Percentiles rank a stretch among this genome's conserved stretches.
Evolutionary conservation across 2,113 vertebrate species (phyloP).

Genomic region (Fukomys damarensis): DNA sequence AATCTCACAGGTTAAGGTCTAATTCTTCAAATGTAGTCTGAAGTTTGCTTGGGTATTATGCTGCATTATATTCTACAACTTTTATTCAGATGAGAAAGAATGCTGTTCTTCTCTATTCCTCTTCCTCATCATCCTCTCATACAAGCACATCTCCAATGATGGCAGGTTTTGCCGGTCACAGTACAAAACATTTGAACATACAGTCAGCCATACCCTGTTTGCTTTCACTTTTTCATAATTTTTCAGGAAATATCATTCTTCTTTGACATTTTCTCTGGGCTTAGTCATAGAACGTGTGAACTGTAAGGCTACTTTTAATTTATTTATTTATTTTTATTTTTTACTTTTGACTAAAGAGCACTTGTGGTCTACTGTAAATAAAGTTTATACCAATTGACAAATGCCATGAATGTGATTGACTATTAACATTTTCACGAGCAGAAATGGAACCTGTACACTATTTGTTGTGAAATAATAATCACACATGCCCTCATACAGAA

Average conservation of each 20-base stretch:
- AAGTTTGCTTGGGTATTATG: background rate
- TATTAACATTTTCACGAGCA: background rate
- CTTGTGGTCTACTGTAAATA: background rate
- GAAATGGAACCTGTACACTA: background rate
- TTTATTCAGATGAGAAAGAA: background rate
- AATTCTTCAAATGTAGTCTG: background rate
- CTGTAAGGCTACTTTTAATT: background rate
- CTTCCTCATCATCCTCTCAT: background rate
- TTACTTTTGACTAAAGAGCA: background rate
- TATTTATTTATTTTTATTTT: background rate
- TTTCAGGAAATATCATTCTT: conserved; percentile 18
- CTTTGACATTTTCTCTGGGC: background rate
- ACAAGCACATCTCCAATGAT: background rate
- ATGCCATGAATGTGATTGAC: background rate
- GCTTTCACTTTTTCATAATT: background rate
- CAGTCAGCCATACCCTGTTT: background rate
- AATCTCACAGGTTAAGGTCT: background rate
- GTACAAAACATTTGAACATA: background rate
- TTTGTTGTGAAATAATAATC: background rate
- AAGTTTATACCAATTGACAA: background rate
- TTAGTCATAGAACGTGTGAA: background rate
- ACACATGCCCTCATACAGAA: background rate
- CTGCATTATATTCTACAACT: background rate
- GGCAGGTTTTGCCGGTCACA: background rate
- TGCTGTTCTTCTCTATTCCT: background rate